Evolutionary conservation across 2,888 invertebrate species (phyloP), one percentile per base, ranked within the genome.

Genomic region (Sinopyrophorus schimmeli): DNA sequence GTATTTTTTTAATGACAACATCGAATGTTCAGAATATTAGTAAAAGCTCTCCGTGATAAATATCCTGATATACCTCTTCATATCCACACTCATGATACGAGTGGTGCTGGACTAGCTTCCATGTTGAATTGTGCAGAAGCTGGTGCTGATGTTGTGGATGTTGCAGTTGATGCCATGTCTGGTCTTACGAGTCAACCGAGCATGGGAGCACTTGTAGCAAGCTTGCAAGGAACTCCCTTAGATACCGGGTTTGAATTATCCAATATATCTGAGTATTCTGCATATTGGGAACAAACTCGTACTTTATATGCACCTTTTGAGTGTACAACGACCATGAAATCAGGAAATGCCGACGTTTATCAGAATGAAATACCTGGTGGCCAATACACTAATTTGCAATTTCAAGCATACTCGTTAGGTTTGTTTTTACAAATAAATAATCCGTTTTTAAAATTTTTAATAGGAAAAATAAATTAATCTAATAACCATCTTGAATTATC

Each of bases 341-440:
- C 93, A 9, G 99, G 99, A 56, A 99, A 98, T 73, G 94, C 99
- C 1, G 99, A 99, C 73, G 97, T 99, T 0, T 99, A 98, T 74
- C 76, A 91, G 47, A 97, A 98, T 75, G 98, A 99, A 79, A 99
- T 99, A 54, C 99, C 99, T 54, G 99, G 98, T 9, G 99, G 99
- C 1, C 99, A 99, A 75, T 99, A 99, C 77, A 99, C 99, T 20
- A 99, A 99, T 72, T 79, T 99, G 41, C 99, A 99, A 76, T 99
- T 99, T 86, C 98, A 99, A 74, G 93, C 99, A 0, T 99, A 89
- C 76, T 95, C 95, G 0, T 80, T 99, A 0, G 71, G 70, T 65
- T 52, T 53, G 55, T 44, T 14, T 11, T 6, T 27, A 5, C 9
- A 10, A 5, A n/a, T n/a, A n/a, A n/a, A n/a, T n/a, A n/a, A n/a